Percentiles rank a stretch among this genome's conserved stretches.
These are phyloP conservation scores for Battus philenor DNA, from an alignment of 1,140 invertebrate genomes.

Conservation along the genomic window DNA sequence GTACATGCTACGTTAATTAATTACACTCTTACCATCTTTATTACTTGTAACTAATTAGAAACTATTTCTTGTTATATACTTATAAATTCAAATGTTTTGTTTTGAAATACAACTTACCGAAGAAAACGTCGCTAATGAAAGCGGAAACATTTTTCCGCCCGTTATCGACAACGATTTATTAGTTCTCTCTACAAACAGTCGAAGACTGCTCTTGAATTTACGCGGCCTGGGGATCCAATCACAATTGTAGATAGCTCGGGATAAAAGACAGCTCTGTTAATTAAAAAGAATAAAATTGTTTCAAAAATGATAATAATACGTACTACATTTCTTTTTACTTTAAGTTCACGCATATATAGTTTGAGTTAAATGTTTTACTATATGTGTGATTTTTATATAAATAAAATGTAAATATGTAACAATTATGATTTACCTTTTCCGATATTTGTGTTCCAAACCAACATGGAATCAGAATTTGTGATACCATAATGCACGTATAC, in stretches of 20 bases:
- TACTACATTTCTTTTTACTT: too few relatives aligned
- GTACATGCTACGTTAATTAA: too few relatives aligned
- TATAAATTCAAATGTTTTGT: too few relatives aligned
- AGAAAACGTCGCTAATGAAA: constrained; percentile 57
- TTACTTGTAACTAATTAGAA: too few relatives aligned
- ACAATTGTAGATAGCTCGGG: constrained; percentile 45
- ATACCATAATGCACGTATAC: constrained; percentile 45
- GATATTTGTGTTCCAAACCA: constrained; percentile 53
- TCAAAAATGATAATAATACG: background rate
- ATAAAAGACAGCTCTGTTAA: constrained; percentile 49
- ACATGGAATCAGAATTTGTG: constrained; percentile 49
- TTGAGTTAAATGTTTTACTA: too few relatives aligned
- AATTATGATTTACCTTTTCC: constrained; percentile 34
- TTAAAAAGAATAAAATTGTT: background rate
- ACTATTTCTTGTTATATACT: too few relatives aligned
- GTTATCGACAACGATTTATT: constrained; percentile 49
- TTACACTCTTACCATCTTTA: too few relatives aligned
- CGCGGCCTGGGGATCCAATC: constrained; percentile 49
- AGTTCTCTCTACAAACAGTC: constrained; percentile 49
- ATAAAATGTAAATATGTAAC: background rate
- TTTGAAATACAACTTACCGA: too few relatives aligned
- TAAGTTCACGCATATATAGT: too few relatives aligned
- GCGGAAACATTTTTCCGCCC: constrained; percentile 55
- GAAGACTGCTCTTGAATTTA: constrained; percentile 51
- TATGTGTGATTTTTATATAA: background rate